phyloP scores from a whole-genome alignment of 1,140 invertebrate species.

The Zaprionus kolodkinae region DNA sequence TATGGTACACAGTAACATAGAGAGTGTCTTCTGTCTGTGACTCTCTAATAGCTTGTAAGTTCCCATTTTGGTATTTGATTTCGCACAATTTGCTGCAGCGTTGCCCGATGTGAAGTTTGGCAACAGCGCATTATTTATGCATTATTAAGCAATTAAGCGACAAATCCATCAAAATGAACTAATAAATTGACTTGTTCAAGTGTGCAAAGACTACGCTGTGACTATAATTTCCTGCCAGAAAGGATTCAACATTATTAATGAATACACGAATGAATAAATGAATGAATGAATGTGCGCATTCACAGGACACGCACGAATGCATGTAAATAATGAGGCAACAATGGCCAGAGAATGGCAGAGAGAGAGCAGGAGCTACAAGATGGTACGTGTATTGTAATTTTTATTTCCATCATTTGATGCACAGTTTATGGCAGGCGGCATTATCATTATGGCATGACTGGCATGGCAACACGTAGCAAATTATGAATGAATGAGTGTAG shows the following conservation, averaged over 20 bases:
- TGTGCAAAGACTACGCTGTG: constrained; percentile 10
- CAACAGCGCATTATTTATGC: constrained; percentile 37
- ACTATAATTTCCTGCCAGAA: constrained; percentile 52
- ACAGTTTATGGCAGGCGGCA: constrained; percentile 63
- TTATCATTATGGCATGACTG: constrained; percentile 47
- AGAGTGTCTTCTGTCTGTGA: not conserved
- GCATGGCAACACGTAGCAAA: constrained; percentile 75
- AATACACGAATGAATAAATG: constrained; percentile 35
- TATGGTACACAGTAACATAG: not conserved
- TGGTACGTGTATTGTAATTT: constrained; percentile 74
- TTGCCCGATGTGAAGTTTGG: constrained; percentile 23
- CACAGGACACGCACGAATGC: constrained; percentile 51
- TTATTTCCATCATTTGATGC: constrained; percentile 68
- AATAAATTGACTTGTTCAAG: constrained; percentile 79
- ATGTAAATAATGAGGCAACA: constrained; percentile 46
- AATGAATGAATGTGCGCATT: constrained; percentile 4
- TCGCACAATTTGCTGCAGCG: constrained; percentile 27
- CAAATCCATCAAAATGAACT: constrained; percentile 76
- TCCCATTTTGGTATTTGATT: constrained; percentile 38
- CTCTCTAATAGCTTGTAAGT: constrained; percentile 39
- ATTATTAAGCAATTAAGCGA: constrained; percentile 74
- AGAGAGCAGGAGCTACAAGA: constrained; percentile 7
- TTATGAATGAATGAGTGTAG: constrained; percentile 73
- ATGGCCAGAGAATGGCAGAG: not conserved
- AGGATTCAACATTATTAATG: constrained; percentile 73